phyloP scores from a whole-genome alignment of 2,888 invertebrate genomes.

The Eueremaeus valkanovi region DNA sequence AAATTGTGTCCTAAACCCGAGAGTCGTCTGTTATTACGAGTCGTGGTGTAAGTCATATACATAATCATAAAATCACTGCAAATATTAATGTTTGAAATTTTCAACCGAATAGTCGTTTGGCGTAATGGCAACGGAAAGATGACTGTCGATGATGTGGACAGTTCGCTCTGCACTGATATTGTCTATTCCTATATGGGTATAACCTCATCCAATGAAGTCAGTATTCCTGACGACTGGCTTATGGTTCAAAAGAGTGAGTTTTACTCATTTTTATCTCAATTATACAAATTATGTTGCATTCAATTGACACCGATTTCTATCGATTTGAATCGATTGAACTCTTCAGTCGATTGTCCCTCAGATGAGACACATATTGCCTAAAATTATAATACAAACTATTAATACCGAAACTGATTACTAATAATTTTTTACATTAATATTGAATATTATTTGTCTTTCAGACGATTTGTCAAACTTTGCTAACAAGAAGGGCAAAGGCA shows the following conservation, averaged over 20 bases:
- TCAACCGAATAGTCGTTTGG: neutral
- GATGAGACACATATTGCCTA: too few species aligned
- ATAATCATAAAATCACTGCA: too few species aligned
- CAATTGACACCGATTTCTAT: neutral
- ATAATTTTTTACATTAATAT: neutral
- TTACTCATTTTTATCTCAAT: neutral
- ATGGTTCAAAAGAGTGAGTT: too few species aligned
- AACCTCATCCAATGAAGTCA: neutral
- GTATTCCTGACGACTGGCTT: neutral
- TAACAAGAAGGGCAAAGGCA: neutral
- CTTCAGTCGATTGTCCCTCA: too few species aligned
- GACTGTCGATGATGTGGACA: neutral
- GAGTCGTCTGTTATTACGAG: constrained; percentile 34
- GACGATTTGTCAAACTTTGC: constrained; percentile 19
- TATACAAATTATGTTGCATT: neutral
- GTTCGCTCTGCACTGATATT: neutral
- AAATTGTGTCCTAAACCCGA: neutral
- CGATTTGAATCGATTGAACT: too few species aligned
- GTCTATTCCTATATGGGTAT: neutral
- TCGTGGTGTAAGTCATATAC: constrained; percentile 16
- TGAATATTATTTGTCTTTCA: neutral
- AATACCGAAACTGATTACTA: neutral
- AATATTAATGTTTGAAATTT: neutral
- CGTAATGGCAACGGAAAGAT: neutral
- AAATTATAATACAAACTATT: too few species aligned